Evolutionary conservation across 1,140 invertebrate species (phyloP).

Genomic region (Aphelenchoides fujianensis): DNA sequence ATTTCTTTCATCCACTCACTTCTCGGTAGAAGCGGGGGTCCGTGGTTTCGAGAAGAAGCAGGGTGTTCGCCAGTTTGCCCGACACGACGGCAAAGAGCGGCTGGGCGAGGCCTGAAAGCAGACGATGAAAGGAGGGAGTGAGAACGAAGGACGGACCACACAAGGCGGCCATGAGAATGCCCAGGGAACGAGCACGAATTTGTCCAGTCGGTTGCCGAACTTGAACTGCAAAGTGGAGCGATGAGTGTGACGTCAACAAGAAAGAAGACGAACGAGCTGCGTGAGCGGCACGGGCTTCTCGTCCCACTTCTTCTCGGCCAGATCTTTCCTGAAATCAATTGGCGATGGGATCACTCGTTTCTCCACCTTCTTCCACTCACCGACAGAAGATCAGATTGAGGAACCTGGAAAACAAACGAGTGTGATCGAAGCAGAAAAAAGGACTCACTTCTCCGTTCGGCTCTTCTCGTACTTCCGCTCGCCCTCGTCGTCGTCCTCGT

Average conservation of each 20-base stretch:
- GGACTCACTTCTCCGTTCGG: constrained; percentile 41
- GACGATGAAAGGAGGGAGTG: constrained; percentile 19
- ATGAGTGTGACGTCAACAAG: constrained; percentile 19
- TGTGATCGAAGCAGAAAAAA: too few relatives aligned
- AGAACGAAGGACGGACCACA: constrained; percentile 11
- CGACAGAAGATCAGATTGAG: constrained; percentile 43
- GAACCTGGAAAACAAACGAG: too few relatives aligned
- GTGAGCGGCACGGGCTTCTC: constrained; percentile 43
- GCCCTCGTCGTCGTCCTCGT: background rate
- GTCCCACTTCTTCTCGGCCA: constrained; percentile 49
- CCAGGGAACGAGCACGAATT: constrained; percentile 27
- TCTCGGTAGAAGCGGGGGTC: constrained; percentile 26
- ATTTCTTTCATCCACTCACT: background rate
- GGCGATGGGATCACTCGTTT: too few relatives aligned
- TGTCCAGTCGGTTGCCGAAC: constrained; percentile 29
- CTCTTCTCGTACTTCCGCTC: constrained; percentile 39
- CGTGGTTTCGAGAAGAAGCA: constrained; percentile 20
- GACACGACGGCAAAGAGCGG: constrained; percentile 27
- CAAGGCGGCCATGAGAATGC: constrained; percentile 25
- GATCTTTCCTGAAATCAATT: constrained; percentile 43
- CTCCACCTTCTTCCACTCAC: constrained; percentile 23
- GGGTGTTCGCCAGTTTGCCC: constrained; percentile 27
- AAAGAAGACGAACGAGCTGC: constrained; percentile 48
- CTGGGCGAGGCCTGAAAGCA: constrained; percentile 19
- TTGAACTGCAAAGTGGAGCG: constrained; percentile 35